Conservation (phyloP, 2,113 vertebrate species). For the Theristicus caerulescens region DNA sequence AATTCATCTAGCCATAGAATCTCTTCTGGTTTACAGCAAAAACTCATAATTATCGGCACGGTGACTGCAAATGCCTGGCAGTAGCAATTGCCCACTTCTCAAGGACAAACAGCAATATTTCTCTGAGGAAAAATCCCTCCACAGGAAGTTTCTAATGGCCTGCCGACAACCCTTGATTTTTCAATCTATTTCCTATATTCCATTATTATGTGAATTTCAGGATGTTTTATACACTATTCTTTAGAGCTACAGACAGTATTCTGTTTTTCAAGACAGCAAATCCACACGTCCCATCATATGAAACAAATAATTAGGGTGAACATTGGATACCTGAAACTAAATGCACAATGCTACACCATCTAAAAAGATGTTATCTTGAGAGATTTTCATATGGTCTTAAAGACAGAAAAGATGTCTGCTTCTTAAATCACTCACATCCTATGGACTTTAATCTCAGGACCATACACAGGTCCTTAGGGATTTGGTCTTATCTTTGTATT, state of each 20-base stretch:
- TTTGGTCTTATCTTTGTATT: not conserved
- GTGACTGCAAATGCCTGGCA: not conserved
- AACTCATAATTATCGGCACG: not conserved
- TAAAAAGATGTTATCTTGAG: not conserved
- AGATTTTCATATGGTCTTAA: not conserved
- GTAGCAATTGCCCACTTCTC: not conserved
- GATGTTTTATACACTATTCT: not conserved
- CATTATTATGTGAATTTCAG: not conserved
- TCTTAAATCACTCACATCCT: not conserved
- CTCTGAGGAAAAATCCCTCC: not conserved
- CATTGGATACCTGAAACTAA: not conserved
- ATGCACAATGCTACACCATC: not conserved
- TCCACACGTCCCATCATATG: not conserved
- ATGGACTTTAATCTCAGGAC: not conserved
- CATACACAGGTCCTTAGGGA: not conserved
- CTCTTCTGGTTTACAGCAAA: not conserved
- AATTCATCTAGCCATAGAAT: not conserved
- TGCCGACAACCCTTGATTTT: not conserved
- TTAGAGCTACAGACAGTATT: not conserved
- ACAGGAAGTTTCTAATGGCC: not conserved
- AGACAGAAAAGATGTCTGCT: not conserved
- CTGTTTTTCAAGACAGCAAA: not conserved
- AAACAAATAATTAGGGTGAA: not conserved
- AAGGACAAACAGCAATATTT: not conserved
- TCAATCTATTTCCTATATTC: not conserved